Base-by-base conservation (phyloP, 2,797 vertebrate species). In the Sebastes oblongus region DNA sequence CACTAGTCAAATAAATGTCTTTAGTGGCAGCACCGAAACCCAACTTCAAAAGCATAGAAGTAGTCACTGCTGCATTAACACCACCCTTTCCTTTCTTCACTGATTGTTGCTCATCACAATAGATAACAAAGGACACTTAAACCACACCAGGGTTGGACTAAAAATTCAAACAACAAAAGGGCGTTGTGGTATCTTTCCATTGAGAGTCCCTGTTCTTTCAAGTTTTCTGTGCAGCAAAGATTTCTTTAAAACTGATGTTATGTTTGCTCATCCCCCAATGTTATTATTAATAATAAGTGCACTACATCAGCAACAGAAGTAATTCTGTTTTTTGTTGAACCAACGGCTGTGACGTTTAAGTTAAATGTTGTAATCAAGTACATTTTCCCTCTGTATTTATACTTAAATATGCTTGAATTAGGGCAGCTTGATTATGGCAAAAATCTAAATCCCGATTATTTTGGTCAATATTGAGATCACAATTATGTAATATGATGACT, bases 101-200 rank as follows among this genome's bases (percentile, higher is more conserved):
- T 58, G 27, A 67, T 42, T 81, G 66, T 81, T 77, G 67, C 24
- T 50, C n/a, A 66, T 73, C 32, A 88, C 54, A 84, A 77, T 59
- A 73, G 42, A 34, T 52, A 64, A 84, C 20, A 83, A 80, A 70
- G 36, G 27, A 69, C 29, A 30, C 72, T 77, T 46, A 46, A 80
- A 81, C 59, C 74, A 64, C 64, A 72, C 1, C 10, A 59, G 22
- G 54, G 30, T 34, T 74, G 20, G 59, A 13, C 42, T 70, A 13
- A 42, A 54, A 36, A 80, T 69, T 46, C 46, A 65, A 69, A 60
- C 25, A 72, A 69, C 72, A 64, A 24, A 70, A 58, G 32, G 2
- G 11, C 16, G 13, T 68, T 60, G 32, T 65, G 3, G 24, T 64
- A 12, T 27, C 4, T 68, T 73, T 78, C 25, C 14, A 58, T 7